Evolutionary conservation across 2,888 invertebrate genomes (phyloP), one percentile per base, ranked within the genome.

Genomic region (Formica aserva): DNA sequence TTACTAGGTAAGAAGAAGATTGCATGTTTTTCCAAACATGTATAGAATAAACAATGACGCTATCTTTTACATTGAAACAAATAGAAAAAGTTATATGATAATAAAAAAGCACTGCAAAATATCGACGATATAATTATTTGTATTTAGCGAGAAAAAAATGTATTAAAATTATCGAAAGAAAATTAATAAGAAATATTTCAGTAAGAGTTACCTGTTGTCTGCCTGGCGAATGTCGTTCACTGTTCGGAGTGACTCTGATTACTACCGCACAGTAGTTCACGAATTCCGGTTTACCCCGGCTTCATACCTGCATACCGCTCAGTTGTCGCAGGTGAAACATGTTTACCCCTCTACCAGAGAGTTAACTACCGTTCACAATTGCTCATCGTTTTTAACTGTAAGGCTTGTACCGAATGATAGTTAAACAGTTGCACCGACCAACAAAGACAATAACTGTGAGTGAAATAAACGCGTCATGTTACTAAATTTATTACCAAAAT

Each of bases 271-370:
- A 45, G 74, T 41, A 82, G 80, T 86, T 85, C 85, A 88, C 82
- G 85, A 86, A 83, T 84, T 86, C 86, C 81, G 86, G 87, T 87
- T 89, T 90, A 87, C 85, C 88, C 86, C 83, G 83, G 84, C 90
- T 88, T 83, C 85, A 86, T 86, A 90, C 89, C 89, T 87, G 86
- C 88, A 89, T 90, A 90, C 88, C 88, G 87, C 89, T 87, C 76
- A 76, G 67, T 89, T 86, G 88, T 88, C 87, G 74, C 85, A 52
- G 75, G 66, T 87, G 69, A 86, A 85, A 88, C 85, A 74, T 60
- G 86, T 86, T 85, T 60, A 87, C 88, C 88, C 88, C 89, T 85
- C 86, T 84, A 83, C 89, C 52, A 55, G 41, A 15, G 57, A 52
- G 81, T 80, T 78, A 72, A 83, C 85, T 74, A 85, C 77, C 82